phyloP scores from a whole-genome alignment of 2,797 vertebrate genomes.

The Macroramphosus scolopax region DNA sequence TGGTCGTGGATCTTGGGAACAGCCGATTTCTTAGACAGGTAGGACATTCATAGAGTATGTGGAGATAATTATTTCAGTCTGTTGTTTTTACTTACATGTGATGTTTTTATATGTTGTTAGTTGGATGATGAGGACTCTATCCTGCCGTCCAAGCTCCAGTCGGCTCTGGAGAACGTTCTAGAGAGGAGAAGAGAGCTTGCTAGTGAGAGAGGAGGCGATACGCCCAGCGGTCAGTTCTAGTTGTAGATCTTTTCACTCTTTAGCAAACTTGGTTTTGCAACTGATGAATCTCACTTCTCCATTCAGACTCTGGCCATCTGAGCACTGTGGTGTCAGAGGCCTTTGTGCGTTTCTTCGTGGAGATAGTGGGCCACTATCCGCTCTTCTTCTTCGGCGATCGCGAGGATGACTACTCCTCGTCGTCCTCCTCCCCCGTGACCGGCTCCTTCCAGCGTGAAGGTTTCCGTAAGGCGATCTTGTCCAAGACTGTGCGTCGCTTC shows the following conservation, averaged over 20 bases:
- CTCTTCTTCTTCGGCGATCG: constrained; percentile 85
- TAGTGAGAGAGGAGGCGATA: constrained; percentile 80
- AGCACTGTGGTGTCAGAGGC: constrained; percentile 91
- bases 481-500: constrained; percentile 90
- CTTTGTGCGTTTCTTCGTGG: constrained; percentile 96
- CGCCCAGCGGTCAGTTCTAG: constrained; percentile 64
- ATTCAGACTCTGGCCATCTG: constrained; percentile 78
- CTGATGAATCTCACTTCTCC: neutral
- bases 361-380: constrained; percentile 91
- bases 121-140: constrained; percentile 96
- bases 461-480: constrained; percentile 90
- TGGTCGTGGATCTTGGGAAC: constrained; percentile 88
- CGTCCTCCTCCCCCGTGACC: constrained; percentile 63
- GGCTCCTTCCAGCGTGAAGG: constrained; percentile 85
- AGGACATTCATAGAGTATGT: too few species aligned
- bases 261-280: neutral
- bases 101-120: constrained; percentile 58
- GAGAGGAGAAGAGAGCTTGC: constrained; percentile 90
- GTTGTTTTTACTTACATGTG: neutral
- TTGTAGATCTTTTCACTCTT: neutral
- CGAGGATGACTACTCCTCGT: constrained; percentile 85
- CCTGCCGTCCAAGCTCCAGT: constrained; percentile 93
- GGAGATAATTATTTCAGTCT: neutral
- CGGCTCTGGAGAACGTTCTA: constrained; percentile 89
- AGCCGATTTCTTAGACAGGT: constrained; percentile 89